Conservation (phyloP, 2,888 invertebrate species). For the Dryococelus australis region DNA sequence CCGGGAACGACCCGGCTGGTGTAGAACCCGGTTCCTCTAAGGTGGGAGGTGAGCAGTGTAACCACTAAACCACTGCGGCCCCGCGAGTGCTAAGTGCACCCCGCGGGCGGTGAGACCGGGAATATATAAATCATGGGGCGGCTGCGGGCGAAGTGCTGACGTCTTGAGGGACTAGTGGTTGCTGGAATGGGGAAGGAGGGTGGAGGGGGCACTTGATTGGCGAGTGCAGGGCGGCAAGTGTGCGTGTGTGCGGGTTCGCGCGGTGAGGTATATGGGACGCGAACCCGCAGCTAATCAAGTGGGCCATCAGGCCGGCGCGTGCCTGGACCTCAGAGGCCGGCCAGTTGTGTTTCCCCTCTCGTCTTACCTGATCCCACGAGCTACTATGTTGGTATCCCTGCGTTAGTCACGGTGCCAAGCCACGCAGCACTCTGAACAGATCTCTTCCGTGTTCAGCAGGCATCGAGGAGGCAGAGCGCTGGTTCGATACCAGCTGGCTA, state of each 20-base stretch:
- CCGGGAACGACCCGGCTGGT: too few relatives aligned
- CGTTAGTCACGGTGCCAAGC: too few relatives aligned
- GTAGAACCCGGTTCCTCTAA: too few relatives aligned
- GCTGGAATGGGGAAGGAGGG: background rate
- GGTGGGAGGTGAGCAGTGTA: too few relatives aligned
- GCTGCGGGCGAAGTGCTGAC: slow-evolving; percentile 24
- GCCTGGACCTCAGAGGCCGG: slow-evolving; percentile 2
- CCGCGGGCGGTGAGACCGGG: background rate
- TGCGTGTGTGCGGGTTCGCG: background rate
- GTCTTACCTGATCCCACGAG: background rate
- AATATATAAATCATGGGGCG: background rate
- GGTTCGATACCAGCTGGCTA: too few relatives aligned
- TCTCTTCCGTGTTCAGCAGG: too few relatives aligned
- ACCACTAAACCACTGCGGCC: too few relatives aligned
- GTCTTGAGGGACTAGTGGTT: background rate
- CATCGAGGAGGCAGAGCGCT: too few relatives aligned
- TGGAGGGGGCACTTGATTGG: slow-evolving; percentile 13
- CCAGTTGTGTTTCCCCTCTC: background rate
- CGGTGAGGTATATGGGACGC: slow-evolving; percentile 8
- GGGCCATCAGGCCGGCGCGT: slow-evolving; percentile 29
- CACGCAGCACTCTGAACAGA: too few relatives aligned
- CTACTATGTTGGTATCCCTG: background rate
- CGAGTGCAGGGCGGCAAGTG: background rate
- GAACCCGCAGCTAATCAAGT: slow-evolving; percentile 29
- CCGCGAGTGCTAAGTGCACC: too few relatives aligned